phyloP scores from a whole-genome alignment of 1,140 invertebrate genomes.

The Ganaspis sp. region DNA sequence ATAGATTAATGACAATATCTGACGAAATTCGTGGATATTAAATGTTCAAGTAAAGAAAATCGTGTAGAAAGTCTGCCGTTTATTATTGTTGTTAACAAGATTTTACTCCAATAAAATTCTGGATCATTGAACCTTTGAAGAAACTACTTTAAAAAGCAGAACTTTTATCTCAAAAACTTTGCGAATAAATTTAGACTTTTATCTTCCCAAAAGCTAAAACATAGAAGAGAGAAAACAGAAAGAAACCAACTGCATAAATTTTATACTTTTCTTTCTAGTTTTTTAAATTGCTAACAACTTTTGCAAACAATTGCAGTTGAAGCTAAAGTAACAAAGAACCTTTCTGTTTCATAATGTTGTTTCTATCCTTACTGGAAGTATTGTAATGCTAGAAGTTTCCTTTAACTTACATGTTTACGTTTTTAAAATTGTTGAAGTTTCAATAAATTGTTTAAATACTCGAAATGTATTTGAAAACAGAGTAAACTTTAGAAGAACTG shows the following conservation, averaged over 20 bases:
- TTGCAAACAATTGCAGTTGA: neutral
- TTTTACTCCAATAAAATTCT: constrained; percentile 10
- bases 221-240: constrained; percentile 2
- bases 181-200: constrained; percentile 14
- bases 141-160: neutral
- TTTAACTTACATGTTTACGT: no score
- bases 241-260: neutral
- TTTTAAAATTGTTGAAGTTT: no score
- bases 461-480: no score
- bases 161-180: constrained; percentile 3
- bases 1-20: no score
- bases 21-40: no score
- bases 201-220: constrained; percentile 9
- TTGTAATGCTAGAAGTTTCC: no score
- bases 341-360: neutral
- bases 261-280: constrained; percentile 9
- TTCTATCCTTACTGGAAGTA: no score
- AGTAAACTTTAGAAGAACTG: no score
- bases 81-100: neutral
- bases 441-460: no score
- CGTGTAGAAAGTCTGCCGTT: neutral
- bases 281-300: neutral
- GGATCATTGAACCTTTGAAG: neutral
- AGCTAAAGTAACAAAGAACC: neutral
- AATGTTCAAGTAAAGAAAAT: no score